A percentile compares a stretch with the other conserved stretches of the same genome.
Evolutionary conservation across 1,140 invertebrate species (phyloP).

Genomic region (Popillia japonica): DNA sequence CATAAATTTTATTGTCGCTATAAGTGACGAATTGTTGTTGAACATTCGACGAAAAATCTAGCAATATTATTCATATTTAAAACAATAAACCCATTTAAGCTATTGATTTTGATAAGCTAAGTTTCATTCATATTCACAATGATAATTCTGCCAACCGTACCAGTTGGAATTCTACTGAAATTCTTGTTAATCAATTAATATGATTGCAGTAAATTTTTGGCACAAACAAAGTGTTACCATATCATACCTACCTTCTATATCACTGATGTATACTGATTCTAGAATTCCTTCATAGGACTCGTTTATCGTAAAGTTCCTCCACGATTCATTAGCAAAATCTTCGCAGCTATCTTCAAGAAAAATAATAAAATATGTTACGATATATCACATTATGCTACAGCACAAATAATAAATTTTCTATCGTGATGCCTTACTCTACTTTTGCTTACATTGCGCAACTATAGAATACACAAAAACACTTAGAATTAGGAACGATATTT

Average conservation of each 20-base stretch:
- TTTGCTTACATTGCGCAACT: background rate
- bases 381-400: no score
- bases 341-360: background rate
- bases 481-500: background rate
- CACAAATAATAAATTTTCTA: background rate
- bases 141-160: no score
- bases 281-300: background rate
- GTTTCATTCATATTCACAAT: no score
- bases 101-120: no score
- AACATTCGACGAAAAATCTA: no score
- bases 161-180: no score
- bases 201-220: no score
- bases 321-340: background rate
- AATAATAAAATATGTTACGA: background rate
- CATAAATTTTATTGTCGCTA: no score
- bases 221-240: background rate
- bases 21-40: no score
- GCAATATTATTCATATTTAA: no score
- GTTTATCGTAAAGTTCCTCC: background rate
- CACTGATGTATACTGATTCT: background rate
- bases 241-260: background rate
- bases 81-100: no score
- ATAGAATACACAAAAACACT: background rate
- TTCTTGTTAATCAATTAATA: no score
- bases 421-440: background rate